A percentile compares a stretch with the other conserved stretches of the same genome.
Conservation (phyloP, 2,797 vertebrate genomes). For the Ctenochaetus hawaiiensis region DNA sequence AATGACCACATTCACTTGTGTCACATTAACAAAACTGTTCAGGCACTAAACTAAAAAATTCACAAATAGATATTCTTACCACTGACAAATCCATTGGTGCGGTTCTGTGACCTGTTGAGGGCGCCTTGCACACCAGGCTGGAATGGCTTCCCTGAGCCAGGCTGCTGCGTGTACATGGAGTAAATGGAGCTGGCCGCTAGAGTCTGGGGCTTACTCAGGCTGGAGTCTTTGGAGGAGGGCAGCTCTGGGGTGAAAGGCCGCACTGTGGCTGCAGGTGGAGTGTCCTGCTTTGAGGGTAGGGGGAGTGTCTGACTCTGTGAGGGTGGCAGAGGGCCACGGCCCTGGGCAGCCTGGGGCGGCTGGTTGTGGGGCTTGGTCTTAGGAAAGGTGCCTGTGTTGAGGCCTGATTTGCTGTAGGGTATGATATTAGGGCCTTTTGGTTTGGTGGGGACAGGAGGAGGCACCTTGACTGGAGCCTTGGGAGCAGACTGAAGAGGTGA, state of each 20-base stretch:
- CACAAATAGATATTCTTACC: constrained; percentile 82
- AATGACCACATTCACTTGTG: background rate
- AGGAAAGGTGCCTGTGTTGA: constrained; percentile 83
- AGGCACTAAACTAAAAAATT: background rate
- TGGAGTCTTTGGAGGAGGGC: constrained; percentile 89
- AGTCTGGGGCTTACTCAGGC: constrained; percentile 91
- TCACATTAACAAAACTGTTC: background rate
- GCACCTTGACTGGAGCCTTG: constrained; percentile 92
- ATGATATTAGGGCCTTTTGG: constrained; percentile 91
- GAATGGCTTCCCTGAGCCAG: constrained; percentile 88
- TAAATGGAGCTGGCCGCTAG: constrained; percentile 95
- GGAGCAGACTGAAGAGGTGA: constrained; percentile 81
- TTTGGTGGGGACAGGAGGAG: constrained; percentile 96
- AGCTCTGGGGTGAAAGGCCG: constrained; percentile 95
- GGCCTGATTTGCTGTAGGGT: constrained; percentile 84
- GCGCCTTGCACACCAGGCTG: constrained; percentile 87
- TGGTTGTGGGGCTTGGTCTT: constrained; percentile 86
- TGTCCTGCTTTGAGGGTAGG: constrained; percentile 90
- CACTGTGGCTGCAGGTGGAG: constrained; percentile 92
- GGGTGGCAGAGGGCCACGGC: constrained; percentile 78
- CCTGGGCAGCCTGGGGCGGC: constrained; percentile 76
- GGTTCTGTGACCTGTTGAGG: constrained; percentile 85
- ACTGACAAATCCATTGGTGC: constrained; percentile 89
- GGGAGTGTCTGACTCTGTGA: constrained; percentile 85
- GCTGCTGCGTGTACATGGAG: constrained; percentile 96